These are phyloP conservation scores for Eurypyga helias DNA, from an alignment of 2,113 vertebrate genomes.

Conservation along the genomic window DNA sequence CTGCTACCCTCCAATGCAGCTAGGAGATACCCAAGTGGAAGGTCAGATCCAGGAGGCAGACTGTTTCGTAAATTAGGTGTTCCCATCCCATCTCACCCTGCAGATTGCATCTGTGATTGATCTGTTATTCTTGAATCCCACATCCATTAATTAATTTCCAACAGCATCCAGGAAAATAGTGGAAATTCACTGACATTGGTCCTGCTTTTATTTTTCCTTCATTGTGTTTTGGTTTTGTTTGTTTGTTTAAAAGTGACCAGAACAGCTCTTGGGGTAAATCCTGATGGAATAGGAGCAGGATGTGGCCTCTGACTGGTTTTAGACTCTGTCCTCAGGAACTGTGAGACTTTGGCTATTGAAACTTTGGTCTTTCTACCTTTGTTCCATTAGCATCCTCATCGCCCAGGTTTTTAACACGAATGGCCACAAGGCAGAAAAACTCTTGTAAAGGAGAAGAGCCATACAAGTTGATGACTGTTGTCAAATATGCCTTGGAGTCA, in stretches of 20 bases:
- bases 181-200: background rate
- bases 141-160: background rate
- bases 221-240: no score
- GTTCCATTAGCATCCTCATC: background rate
- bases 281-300: background rate
- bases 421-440: rapidly evolving
- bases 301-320: background rate
- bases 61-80: background rate
- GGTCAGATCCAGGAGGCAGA: background rate
- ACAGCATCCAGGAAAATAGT: background rate
- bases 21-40: background rate
- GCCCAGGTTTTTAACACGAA: background rate
- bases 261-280: background rate
- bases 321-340: background rate
- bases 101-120: background rate
- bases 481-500: background rate
- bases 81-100: rapidly evolving
- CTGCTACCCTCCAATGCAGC: background rate
- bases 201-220: background rate
- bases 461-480: background rate
- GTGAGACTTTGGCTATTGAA: background rate
- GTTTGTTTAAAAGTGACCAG: background rate
- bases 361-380: background rate
- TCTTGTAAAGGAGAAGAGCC: background rate
- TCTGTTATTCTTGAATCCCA: background rate